Percentiles rank a stretch among this genome's conserved stretches.
Evolutionary conservation across 2,113 vertebrate species (phyloP).

Genomic region (Blennius ocellaris): DNA sequence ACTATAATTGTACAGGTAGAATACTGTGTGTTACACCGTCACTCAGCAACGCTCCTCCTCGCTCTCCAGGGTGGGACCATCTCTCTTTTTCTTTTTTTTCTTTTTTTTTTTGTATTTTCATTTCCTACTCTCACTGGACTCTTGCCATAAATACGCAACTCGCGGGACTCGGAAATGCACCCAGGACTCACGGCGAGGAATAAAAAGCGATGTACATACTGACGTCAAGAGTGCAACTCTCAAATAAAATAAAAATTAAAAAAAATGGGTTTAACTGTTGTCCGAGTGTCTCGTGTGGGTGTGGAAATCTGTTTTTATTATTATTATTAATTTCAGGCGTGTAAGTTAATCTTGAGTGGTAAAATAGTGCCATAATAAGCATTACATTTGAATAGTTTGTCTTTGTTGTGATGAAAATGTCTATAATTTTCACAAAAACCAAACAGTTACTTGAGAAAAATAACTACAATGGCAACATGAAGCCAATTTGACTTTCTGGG

Average conservation of each 20-base stretch:
- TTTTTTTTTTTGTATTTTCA: conserved; percentile 58
- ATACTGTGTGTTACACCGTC: conserved; percentile 65
- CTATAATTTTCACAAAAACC: too few relatives aligned
- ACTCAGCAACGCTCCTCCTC: conserved; percentile 51
- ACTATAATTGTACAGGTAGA: conserved; percentile 78
- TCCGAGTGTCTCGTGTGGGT: conserved; percentile 24
- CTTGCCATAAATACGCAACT: conserved; percentile 37
- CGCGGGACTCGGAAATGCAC: conserved; percentile 44
- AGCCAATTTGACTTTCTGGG: too few relatives aligned
- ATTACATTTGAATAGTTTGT: too few relatives aligned
- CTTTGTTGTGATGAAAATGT: too few relatives aligned
- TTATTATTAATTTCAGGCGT: too few relatives aligned
- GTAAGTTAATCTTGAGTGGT: too few relatives aligned
- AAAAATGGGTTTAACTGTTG: conserved; percentile 65
- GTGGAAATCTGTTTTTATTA: too few relatives aligned
- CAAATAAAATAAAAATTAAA: too few relatives aligned
- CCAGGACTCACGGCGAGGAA: conserved; percentile 34
- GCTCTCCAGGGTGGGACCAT: conserved; percentile 37
- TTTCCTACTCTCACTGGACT: conserved; percentile 57
- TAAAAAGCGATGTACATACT: conserved; percentile 66
- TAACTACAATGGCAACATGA: too few relatives aligned
- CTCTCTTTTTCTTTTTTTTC: conserved; percentile 55
- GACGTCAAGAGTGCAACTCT: conserved; percentile 59
- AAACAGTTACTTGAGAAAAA: too few relatives aligned
- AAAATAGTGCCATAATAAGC: too few relatives aligned